phyloP scores from a whole-genome alignment of 2,797 vertebrate species.

The Astyanax mexicanus region DNA sequence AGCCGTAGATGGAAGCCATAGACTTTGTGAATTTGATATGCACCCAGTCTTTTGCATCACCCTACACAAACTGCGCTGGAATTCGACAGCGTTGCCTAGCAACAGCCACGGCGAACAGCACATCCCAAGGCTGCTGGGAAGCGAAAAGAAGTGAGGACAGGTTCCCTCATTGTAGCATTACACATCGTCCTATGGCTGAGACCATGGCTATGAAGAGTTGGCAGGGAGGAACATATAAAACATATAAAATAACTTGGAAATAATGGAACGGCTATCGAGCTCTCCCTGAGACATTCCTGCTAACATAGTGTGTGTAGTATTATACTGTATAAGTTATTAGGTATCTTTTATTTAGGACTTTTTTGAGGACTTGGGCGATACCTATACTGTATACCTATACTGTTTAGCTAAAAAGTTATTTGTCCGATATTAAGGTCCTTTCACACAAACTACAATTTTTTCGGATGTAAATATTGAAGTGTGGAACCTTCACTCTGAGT shows the following conservation, averaged over 20 bases:
- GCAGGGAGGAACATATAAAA: background rate
- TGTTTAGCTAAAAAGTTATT: background rate
- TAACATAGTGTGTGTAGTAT: constrained; percentile 36
- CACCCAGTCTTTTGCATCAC: constrained; percentile 65
- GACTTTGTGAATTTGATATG: constrained; percentile 74
- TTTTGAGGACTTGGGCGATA: background rate
- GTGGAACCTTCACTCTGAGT: too few relatives aligned
- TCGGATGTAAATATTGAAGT: too few relatives aligned
- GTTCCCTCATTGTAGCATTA: constrained; percentile 39
- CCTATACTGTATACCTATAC: too few relatives aligned
- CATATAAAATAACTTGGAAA: background rate
- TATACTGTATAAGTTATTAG: constrained; percentile 4
- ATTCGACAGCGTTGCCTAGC: constrained; percentile 79
- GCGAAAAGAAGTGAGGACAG: constrained; percentile 40
- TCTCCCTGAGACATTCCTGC: constrained; percentile 25
- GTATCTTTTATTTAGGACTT: constrained; percentile 3
- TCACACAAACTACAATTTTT: too few relatives aligned
- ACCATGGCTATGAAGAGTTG: constrained; percentile 6
- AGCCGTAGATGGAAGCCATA: constrained; percentile 65
- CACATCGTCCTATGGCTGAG: constrained; percentile 14
- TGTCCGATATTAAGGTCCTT: too few relatives aligned
- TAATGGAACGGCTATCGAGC: background rate
- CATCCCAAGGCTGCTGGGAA: constrained; percentile 44
- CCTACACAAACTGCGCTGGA: constrained; percentile 63
- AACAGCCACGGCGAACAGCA: constrained; percentile 70